phyloP scores from a whole-genome alignment of 2,888 invertebrate species.

The Orchestes rusci region DNA sequence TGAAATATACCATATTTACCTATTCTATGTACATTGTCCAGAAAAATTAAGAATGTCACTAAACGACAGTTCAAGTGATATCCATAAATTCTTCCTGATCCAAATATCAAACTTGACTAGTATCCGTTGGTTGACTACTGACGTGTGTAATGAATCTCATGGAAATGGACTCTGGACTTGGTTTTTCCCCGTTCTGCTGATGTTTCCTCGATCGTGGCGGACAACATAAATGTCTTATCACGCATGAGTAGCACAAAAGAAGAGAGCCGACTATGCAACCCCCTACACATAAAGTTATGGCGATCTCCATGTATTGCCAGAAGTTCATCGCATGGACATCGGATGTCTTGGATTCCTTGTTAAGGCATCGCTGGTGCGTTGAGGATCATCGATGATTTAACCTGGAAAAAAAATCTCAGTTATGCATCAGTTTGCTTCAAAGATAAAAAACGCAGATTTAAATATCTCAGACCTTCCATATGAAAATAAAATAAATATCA shows the following conservation, averaged over 20 bases:
- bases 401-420: no score
- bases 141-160: slow-evolving; percentile 55
- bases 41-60: no score
- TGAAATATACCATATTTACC: no score
- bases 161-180: slow-evolving; percentile 48
- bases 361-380: background rate
- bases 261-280: slow-evolving; percentile 54
- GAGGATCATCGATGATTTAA: no score
- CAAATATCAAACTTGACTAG: slow-evolving; percentile 32
- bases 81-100: no score
- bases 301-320: slow-evolving; percentile 52
- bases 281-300: slow-evolving; percentile 54
- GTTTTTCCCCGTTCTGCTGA: slow-evolving; percentile 22
- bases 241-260: slow-evolving; percentile 61
- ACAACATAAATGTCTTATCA: slow-evolving; percentile 57
- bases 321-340: slow-evolving; percentile 40
- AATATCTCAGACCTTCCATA: no score
- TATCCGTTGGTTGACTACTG: slow-evolving; percentile 55
- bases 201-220: slow-evolving; percentile 24
- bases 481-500: no score
- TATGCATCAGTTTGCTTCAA: no score
- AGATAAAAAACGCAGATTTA: no score
- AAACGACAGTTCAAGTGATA: no score
- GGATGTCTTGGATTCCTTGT: background rate
- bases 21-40: no score